These are phyloP conservation scores for Drosophila guanche DNA, from an alignment of 1,140 invertebrate species.

Conservation along the genomic window DNA sequence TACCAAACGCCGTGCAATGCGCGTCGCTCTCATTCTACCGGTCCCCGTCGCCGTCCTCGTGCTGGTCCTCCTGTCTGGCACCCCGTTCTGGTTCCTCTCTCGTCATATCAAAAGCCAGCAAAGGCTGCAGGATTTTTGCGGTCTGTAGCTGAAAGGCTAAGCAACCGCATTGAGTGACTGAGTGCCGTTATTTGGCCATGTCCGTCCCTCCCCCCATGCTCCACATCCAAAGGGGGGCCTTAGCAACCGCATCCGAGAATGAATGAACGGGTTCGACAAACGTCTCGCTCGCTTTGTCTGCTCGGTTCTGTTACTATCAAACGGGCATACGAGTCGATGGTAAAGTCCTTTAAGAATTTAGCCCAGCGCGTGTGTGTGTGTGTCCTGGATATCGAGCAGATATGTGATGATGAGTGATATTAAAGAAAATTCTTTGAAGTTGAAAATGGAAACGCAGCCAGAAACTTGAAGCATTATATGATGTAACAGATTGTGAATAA, in stretches of 20 bases:
- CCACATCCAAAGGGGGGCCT: conserved; percentile 23
- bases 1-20: conserved; percentile 52
- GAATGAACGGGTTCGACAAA: conserved; percentile 38
- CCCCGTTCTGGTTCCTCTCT: conserved; percentile 6
- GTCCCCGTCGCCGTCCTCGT: background rate
- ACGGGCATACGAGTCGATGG: conserved; percentile 23
- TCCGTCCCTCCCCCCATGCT: background rate
- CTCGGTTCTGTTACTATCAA: conserved; percentile 12
- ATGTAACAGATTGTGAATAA: no score
- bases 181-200: conserved; percentile 49
- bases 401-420: conserved; percentile 21
- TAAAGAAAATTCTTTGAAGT: background rate
- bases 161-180: conserved; percentile 54
- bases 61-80: no score
- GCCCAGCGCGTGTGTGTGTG: conserved; percentile 8
- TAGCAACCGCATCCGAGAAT: conserved; percentile 60
- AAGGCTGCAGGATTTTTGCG: conserved; percentile 71
- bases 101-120: conserved; percentile 67
- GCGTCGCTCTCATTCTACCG: conserved; percentile 10
- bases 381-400: conserved; percentile 2
- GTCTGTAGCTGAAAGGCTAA: conserved; percentile 65
- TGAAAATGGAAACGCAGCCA: no score
- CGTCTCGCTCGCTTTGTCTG: conserved; percentile 45
- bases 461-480: no score
- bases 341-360: conserved; percentile 44